A percentile compares a stretch with the other conserved stretches of the same genome.
These are phyloP conservation scores for Nasonia longicornis DNA, from an alignment of 1,140 invertebrate genomes.

Conservation along the genomic window DNA sequence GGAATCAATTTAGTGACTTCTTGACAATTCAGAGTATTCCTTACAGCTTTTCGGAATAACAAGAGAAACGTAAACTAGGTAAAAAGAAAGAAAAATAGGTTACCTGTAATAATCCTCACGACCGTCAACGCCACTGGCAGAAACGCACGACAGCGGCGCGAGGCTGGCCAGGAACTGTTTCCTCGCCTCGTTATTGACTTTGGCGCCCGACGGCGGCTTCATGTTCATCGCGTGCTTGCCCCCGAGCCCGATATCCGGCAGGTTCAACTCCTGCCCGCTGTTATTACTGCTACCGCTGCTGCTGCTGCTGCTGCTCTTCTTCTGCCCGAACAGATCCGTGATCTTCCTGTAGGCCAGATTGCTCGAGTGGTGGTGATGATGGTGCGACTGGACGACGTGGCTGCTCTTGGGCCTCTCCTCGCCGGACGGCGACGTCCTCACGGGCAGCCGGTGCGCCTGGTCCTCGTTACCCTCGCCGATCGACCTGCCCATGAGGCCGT, in stretches of 20 bases:
- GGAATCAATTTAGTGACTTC: too few species aligned
- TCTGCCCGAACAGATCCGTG: constrained; percentile 75
- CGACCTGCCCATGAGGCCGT: background rate
- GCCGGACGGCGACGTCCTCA: constrained; percentile 58
- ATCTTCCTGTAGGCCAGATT: constrained; percentile 77
- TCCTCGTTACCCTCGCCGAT: constrained; percentile 33
- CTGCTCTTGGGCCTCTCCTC: constrained; percentile 55
- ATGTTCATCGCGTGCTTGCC: constrained; percentile 54
- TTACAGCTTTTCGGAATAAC: too few species aligned
- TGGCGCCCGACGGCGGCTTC: constrained; percentile 63
- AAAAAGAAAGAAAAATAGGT: too few species aligned
- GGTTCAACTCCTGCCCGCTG: constrained; percentile 50
- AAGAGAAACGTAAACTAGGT: too few species aligned
- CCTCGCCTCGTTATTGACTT: constrained; percentile 69
- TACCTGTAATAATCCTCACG: constrained; percentile 76
- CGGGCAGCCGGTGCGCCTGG: constrained; percentile 50
- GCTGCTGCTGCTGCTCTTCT: constrained; percentile 53
- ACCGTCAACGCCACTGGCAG: constrained; percentile 71
- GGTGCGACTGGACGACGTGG: constrained; percentile 35
- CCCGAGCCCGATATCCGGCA: constrained; percentile 73
- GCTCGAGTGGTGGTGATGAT: constrained; percentile 58
- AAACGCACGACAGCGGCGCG: constrained; percentile 81
- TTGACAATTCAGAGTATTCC: too few species aligned
- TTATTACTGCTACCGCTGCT: background rate
- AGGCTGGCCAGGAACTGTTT: constrained; percentile 82